Conservation (phyloP, 2,888 invertebrate genomes). For the Phoronis australis region DNA sequence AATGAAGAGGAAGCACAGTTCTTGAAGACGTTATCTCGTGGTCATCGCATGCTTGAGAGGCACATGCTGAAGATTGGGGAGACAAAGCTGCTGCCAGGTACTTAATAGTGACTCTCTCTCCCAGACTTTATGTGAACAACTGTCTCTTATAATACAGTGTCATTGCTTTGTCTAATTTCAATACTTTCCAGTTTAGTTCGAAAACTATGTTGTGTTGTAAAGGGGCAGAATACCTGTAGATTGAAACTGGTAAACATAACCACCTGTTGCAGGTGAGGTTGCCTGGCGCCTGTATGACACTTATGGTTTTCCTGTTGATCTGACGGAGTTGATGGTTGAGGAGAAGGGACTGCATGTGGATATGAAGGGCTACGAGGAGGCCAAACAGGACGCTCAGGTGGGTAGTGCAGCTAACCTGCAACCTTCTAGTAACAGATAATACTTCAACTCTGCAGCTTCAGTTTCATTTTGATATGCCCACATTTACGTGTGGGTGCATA, state of each 20-base stretch:
- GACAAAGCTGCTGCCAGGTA: slow-evolving; percentile 69
- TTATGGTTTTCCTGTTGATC: slow-evolving; percentile 96
- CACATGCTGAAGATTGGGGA: slow-evolving; percentile 76
- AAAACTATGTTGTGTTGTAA: no score
- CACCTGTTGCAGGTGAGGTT: slow-evolving; percentile 68
- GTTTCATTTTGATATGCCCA: no score
- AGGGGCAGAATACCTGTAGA: no score
- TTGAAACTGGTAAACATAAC: no score
- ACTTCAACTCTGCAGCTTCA: no score
- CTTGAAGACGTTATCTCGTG: slow-evolving; percentile 87
- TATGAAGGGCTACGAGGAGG: slow-evolving; percentile 83
- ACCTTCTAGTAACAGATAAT: no score
- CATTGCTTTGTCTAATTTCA: no score
- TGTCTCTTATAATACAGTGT: no score
- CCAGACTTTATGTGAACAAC: no score
- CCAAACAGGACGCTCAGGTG: slow-evolving; percentile 74
- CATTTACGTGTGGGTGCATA: no score
- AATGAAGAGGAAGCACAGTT: slow-evolving; percentile 98
- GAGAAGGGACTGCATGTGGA: slow-evolving; percentile 86
- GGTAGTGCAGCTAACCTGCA: no score
- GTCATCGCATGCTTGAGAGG: slow-evolving; percentile 82
- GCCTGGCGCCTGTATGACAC: slow-evolving; percentile 99
- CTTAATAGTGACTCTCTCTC: not conserved
- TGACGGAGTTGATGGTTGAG: slow-evolving; percentile 96
- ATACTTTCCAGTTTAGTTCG: no score